These are phyloP conservation scores for Sinocyclocheilus grahami DNA, from an alignment of 2,113 vertebrate species.

Conservation along the genomic window DNA sequence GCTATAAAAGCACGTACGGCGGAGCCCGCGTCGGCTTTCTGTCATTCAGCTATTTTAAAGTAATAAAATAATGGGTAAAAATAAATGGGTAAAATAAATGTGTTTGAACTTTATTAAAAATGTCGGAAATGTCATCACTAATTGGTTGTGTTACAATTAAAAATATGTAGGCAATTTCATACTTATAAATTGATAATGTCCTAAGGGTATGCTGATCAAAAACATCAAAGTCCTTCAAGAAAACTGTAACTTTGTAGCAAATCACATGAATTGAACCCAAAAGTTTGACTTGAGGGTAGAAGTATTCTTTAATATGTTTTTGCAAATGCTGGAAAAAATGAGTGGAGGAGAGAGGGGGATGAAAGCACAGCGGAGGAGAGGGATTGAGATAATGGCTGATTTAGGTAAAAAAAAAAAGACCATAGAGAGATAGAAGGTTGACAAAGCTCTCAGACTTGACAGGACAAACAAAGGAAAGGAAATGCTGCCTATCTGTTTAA, in stretches of 20 bases:
- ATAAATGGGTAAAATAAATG: background rate
- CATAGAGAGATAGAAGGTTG: slow-evolving; percentile 18
- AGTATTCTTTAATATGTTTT: background rate
- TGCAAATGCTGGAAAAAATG: background rate
- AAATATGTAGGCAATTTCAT: slow-evolving; percentile 35
- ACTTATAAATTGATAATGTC: slow-evolving; percentile 12
- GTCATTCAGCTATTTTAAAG: background rate
- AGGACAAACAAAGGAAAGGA: slow-evolving; percentile 55
- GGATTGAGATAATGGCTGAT: background rate
- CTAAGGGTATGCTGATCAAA: slow-evolving; percentile 31
- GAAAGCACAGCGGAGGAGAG: slow-evolving; percentile 11
- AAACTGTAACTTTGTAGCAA: slow-evolving; percentile 30
- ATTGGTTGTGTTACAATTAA: slow-evolving; percentile 4
- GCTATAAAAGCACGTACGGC: no score
- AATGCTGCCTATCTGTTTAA: slow-evolving; percentile 57
- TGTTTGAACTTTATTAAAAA: background rate
- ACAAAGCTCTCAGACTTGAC: slow-evolving; percentile 35
- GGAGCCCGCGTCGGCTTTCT: no score
- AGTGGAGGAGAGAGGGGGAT: slow-evolving; percentile 1
- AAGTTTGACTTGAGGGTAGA: background rate
- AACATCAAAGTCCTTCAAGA: slow-evolving; percentile 33
- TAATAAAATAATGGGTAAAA: background rate
- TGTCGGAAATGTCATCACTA: slow-evolving; percentile 14
- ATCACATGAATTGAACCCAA: slow-evolving; percentile 10
- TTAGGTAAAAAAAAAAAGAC: slow-evolving; percentile 17